Evolutionary conservation across 2,113 vertebrate species (phyloP), one percentile per base, ranked within the genome.

Genomic region (Eulacestoma nigropectus): DNA sequence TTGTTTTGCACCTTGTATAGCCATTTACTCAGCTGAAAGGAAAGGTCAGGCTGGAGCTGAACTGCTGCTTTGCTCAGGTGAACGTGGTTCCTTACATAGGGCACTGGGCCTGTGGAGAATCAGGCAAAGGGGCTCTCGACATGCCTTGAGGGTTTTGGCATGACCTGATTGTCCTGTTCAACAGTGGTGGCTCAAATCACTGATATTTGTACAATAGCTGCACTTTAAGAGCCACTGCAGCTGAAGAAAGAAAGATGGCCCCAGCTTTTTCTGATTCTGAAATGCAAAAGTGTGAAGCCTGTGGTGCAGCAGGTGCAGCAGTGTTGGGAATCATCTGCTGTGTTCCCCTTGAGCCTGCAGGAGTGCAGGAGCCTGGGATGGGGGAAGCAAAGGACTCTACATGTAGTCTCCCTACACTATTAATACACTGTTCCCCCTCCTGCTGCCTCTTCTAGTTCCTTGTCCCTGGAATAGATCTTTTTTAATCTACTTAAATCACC

Each of bases 41-140:
- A 72, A 44, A 47, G 37, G 59, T 33, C 53, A 67, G 35, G 18
- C 65, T 83, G 78, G 32, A 90, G 78, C 79, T 67, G 50, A 79
- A 8, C 42, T 50, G 49, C 52, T 46, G 47, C 44, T 88, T 67
- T 84, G 52, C 68, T 41, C 47, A 67, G 88, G 63, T 94, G 23
- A 26, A 10, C 0, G 0, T 70, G 55, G 35, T 5, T 59, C 42
- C 19, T 21, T 72, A 8, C 11, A 26, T 19, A 3, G 8, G 16
- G 25, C 17, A 9, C 7, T 26, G 65, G 67, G 39, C 22, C 42
- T 68, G 0, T 0, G 4, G 63, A 49, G 27, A 33, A 13, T 29
- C 10, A 7, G 44, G 23, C 10, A 10, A 32, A 42, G 30, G 37
- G 27, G 14, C 47, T 70, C n/a, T 75, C 1, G 0, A 10, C 37